Base-by-base conservation (phyloP, 2,888 invertebrate genomes). In the Oxycera nigricornis region DNA sequence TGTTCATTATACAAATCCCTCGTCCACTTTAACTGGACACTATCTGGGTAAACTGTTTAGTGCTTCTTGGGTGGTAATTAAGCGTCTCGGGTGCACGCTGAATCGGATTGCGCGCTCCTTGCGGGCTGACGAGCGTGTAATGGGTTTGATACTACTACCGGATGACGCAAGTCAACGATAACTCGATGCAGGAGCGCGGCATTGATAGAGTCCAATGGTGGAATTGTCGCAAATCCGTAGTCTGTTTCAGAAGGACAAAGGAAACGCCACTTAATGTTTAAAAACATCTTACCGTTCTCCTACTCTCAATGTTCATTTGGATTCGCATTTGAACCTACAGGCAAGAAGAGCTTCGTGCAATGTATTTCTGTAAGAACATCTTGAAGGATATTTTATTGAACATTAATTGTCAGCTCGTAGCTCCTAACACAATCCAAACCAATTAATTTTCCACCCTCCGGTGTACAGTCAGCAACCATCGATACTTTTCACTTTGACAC, bases 1-100 rank as follows among this genome's bases (percentile, higher is more conserved):
- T 70, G 70, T 70, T 70, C 68, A 55, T 55, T 35, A 70, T 55
- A 70, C 70, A 70, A 70, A 70, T 52, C 30, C 65, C 20, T 65
- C 70, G 70, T 70, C 70, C 24, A 70, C 70, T 70, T 70, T 55
- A 52, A 70, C 52, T 31, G 70, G 70, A 70, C 70, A 70, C 31
- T 70, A 70, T 70, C 70, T n/a, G 70, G 17, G 24, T 26, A 55
- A 70, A 70, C 70, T 70, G 52, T 55, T 70, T 70, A 70, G 31
- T 70, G 70, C 70, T 70, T 55, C 70, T 70, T 70, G 70, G 70
- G 70, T 70, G 70, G 70, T 55, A 70, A 70, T 70, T 70, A 70
- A 70, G 31, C 55, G 30, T 55, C 20, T 7, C 50, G 24, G 50
- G 31, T 50, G 68, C 50, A 11, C 62, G 62, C 50, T 7, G 52